A percentile compares a stretch with the other conserved stretches of the same genome.
Evolutionary conservation across 2,113 vertebrate species (phyloP).

Genomic region (Otolemur garnettii): DNA sequence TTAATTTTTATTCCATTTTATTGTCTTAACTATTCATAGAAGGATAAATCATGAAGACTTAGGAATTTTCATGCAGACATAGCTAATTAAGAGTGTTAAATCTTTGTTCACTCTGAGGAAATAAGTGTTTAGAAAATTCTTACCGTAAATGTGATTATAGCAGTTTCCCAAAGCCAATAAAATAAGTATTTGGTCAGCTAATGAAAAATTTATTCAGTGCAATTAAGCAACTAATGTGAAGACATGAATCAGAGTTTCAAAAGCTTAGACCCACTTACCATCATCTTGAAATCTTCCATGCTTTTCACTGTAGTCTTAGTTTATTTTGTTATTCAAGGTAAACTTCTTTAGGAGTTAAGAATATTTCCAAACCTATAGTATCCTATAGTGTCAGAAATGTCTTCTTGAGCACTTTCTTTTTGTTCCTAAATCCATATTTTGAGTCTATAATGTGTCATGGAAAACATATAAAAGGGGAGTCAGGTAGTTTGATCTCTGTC

Average conservation of each 20-base stretch:
- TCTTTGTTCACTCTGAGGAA: constrained; percentile 54
- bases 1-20: constrained; percentile 36
- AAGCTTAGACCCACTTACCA: constrained; percentile 64
- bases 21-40: constrained; percentile 52
- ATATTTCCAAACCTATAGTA: constrained; percentile 28
- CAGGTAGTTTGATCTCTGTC: neutral
- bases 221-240: constrained; percentile 80
- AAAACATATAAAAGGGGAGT: neutral
- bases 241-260: constrained; percentile 68
- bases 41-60: constrained; percentile 51
- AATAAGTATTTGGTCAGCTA: constrained; percentile 77
- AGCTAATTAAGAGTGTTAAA: constrained; percentile 62
- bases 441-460: neutral
- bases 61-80: constrained; percentile 36
- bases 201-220: constrained; percentile 81
- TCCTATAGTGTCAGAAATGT: constrained; percentile 35
- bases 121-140: constrained; percentile 75
- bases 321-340: constrained; percentile 46
- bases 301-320: constrained; percentile 40
- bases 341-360: constrained; percentile 61
- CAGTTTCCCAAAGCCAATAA: constrained; percentile 81
- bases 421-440: neutral
- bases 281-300: neutral
- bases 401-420: constrained; percentile 58
- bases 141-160: constrained; percentile 79